Evolutionary conservation across 2,888 invertebrate genomes (phyloP).

Genomic region (Plusia festucae): DNA sequence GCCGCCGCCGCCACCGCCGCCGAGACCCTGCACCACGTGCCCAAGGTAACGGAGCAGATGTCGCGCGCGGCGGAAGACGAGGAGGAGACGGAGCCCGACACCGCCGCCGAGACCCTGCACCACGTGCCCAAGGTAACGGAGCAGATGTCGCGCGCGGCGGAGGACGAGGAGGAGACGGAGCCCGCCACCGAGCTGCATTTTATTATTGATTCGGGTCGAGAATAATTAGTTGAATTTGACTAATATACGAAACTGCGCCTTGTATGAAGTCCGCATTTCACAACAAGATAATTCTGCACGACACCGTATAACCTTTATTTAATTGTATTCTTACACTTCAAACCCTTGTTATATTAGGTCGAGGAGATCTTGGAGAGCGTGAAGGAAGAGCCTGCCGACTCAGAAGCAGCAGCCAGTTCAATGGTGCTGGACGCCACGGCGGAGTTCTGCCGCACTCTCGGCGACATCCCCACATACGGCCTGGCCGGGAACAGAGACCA

Average conservation of each 20-base stretch:
- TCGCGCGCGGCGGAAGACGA: conserved; percentile 76
- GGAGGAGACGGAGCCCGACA: conserved; percentile 92
- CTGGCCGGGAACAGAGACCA: conserved; percentile 96
- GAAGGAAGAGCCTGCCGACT: conserved; percentile 89
- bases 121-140: no score
- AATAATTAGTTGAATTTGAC: no score
- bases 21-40: neutral
- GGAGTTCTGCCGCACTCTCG: conserved; percentile 98
- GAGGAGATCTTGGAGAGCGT: conserved; percentile 86
- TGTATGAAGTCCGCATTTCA: no score
- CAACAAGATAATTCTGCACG: no score
- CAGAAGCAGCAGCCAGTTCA: conserved; percentile 79
- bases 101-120: no score
- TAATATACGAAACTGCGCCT: no score
- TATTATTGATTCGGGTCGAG: no score
- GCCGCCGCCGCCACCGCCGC: neutral
- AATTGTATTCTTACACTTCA: neutral
- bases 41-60: no score
- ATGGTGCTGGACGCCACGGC: conserved; percentile 98
- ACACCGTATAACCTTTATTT: no score
- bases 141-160: neutral
- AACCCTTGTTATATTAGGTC: conserved; percentile 66
- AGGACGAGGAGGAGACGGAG: conserved; percentile 90
- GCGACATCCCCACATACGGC: conserved; percentile 98
- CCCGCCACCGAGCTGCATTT: conserved; percentile 93